Base-by-base conservation (phyloP, 2,888 invertebrate species). In the Oscheius onirici region DNA sequence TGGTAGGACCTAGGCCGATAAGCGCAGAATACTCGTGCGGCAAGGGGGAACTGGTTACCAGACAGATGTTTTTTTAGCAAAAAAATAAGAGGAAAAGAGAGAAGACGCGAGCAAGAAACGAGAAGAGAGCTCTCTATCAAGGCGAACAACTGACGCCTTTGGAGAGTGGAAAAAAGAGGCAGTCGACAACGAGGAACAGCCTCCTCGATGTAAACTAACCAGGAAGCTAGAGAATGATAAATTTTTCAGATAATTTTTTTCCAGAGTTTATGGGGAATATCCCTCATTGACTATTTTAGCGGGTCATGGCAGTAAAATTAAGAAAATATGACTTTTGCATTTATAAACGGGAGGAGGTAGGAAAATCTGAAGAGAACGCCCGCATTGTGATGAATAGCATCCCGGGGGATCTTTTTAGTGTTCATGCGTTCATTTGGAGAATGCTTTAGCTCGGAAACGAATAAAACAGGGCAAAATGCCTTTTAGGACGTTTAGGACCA, bases 161-260 rank as follows among this genome's bases (percentile, higher is more conserved):
- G 13, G 20, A 20, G n/a, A 15, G 20, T 22, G 28, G 57, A 58
- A 58, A 58, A 58, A 58, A 15, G 17, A 17, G 28, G 58, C n/a
- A 40, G 6, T 52, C 24, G 58, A 58, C 58, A 58, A 58, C 22
- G 58, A 58, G 58, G 58, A 58, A 58, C 58, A 58, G 58, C 58
- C n/a, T n/a, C 15, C 58, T 10, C 22, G 58, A 58, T 58, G 58
- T 58, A 58, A 58, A 58, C 15, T 34, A 22, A 58, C 58, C 40
- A 58, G 58, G 58, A 58, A 58, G 58, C 28, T 11, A n/a, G n/a
- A n/a, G n/a, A n/a, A n/a, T n/a, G n/a, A n/a, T 5, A 22, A 28
- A 6, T 55, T 55, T 55, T 3, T n/a, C 3, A 22, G 24, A n/a
- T 20, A 34, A 13, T 34, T 15, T 24, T 24, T n/a, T n/a, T n/a